A percentile compares a stretch with the other conserved stretches of the same genome.
phyloP scores from a whole-genome alignment of 2,113 vertebrate genomes.

The Podocnemis expansa region DNA sequence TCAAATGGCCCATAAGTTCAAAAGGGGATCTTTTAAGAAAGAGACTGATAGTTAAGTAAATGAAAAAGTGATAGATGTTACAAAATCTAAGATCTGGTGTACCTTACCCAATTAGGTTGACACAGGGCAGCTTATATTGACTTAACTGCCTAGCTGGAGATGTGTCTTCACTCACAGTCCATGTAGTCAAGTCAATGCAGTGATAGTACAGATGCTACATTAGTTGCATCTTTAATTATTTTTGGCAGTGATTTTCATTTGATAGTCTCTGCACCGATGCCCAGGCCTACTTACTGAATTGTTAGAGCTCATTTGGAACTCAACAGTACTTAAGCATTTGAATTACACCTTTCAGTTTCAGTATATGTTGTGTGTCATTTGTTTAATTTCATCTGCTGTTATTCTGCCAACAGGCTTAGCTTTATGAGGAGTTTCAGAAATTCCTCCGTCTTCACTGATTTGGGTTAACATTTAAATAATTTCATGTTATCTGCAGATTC shows the following conservation, averaged over 20 bases:
- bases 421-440: constrained; percentile 19
- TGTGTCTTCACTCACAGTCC: neutral
- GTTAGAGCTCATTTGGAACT: constrained; percentile 19
- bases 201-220: neutral
- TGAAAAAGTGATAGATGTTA: too few species aligned
- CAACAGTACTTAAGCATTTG: constrained; percentile 13
- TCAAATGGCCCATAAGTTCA: neutral
- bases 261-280: neutral
- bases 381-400: constrained; percentile 49
- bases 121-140: neutral
- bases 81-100: neutral
- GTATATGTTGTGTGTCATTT: constrained; percentile 20
- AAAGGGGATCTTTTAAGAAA: neutral
- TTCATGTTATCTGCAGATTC: constrained; percentile 18
- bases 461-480: constrained; percentile 26
- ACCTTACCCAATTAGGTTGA: neutral
- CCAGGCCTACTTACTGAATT: constrained; percentile 38
- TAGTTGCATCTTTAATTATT: neutral
- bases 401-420: constrained; percentile 14
- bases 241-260: constrained; percentile 21
- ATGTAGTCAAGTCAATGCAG: neutral
- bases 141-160: neutral
- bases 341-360: constrained; percentile 44
- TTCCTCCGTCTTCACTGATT: constrained; percentile 27
- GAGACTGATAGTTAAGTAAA: too few species aligned